Evolutionary conservation across 2,113 vertebrate genomes (phyloP).

Genomic region (Morone saxatilis): DNA sequence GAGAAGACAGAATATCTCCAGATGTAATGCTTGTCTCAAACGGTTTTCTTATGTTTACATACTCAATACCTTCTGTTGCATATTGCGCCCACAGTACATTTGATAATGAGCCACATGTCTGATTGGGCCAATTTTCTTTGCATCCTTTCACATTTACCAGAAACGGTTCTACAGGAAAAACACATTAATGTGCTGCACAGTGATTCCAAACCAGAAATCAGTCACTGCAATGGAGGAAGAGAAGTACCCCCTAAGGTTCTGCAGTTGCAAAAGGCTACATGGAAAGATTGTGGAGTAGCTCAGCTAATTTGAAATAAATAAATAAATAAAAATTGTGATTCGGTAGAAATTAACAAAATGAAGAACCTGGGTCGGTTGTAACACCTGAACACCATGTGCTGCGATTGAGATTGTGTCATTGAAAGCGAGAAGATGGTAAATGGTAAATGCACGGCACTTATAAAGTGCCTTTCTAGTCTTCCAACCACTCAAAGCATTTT

Average conservation of each 20-base stretch:
- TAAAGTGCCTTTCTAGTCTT: too few species aligned
- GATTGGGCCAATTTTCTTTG: constrained; percentile 22
- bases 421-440: too few species aligned
- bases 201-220: constrained; percentile 15
- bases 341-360: not conserved
- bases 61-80: constrained; percentile 55
- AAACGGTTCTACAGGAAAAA: constrained; percentile 8
- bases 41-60: constrained; percentile 56
- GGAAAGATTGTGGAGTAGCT: not conserved
- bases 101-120: constrained; percentile 60
- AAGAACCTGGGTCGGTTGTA: too few species aligned
- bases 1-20: constrained; percentile 40
- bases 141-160: constrained; percentile 25
- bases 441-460: too few species aligned
- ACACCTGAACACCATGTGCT: too few species aligned
- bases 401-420: too few species aligned
- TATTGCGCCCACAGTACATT: constrained; percentile 49
- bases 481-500: too few species aligned
- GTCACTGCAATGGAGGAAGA: constrained; percentile 8
- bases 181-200: constrained; percentile 26
- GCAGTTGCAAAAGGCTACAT: not conserved
- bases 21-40: constrained; percentile 50
- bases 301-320: not conserved
- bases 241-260: not conserved
- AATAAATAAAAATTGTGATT: not conserved